Evolutionary conservation across 2,888 invertebrate species (phyloP), one percentile per base, ranked within the genome.

Genomic region (Erebia ligea): DNA sequence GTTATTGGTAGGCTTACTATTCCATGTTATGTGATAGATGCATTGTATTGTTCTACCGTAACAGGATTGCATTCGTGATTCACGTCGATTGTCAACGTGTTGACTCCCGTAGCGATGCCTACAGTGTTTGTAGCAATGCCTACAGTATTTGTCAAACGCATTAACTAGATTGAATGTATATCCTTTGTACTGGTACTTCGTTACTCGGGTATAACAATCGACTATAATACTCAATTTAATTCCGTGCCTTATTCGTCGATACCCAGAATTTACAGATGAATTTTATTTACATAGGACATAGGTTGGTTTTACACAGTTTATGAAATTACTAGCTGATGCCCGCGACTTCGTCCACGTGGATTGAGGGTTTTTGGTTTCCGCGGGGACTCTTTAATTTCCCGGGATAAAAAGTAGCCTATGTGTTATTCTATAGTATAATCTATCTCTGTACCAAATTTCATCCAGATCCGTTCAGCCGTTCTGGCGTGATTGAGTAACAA

Each of bases 61-160:
- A 78, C 68, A 75, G 77, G 80, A 84, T 84, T 82, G 83, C 76
- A 77, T 70, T 73, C 78, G 80, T 79, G 81, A 81, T 85, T 84
- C 84, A 84, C 82, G 82, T 81, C 81, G 82, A 80, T 57, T 45
- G 66, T 66, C 62, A 62, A 9, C 62, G 48, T 62, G 62, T 45
- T 48, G 62, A 21, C 56, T 57, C 21, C 3, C 25, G 56, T 57
- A 57, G 62, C 19, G 21, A 45, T 48, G 62, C 48, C 62, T 62
- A 62, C 21, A 21, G 15, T 34, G 34, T 34, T 34, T 34, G 56
- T 57, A 57, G 62, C 15, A 62, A 45, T 48, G 62, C 48, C 62
- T 62, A 62, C 21, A 15, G 15, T 48, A 48, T 62, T 62, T 62
- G 48, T 15, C 62, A 45, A 62, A 62, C 45, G 62, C 48, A 62